Evolutionary conservation across 2,797 vertebrate genomes (phyloP), one percentile per base, ranked within the genome.

Genomic region (Tympanoctomys barrerae): DNA sequence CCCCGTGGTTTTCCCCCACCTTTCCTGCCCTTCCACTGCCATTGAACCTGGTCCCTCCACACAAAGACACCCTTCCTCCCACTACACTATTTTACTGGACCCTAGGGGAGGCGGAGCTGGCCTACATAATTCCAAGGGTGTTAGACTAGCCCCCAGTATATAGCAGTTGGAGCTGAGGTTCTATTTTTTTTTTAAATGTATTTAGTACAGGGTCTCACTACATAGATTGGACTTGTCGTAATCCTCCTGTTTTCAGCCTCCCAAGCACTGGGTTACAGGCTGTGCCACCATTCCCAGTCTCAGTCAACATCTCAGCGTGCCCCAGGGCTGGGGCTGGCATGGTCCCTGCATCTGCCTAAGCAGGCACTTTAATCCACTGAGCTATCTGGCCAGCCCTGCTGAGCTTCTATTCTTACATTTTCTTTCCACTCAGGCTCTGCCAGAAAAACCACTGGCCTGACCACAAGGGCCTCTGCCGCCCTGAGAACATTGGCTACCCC

Each of bases 361-460:
- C 54, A 57, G 14, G 54, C 14, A 14, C 54, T 57, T 57, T 57
- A 57, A 57, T 57, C 54, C 54, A 4, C 54, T 57, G 54, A 57
- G 54, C 16, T 57, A 57, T 57, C 54, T 57, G 54, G 54, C 54
- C 54, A 57, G 52, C 54, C 16, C 54, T 57, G 22, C 36, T 52
- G 4, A 89, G 19, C 22, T 36, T 73, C 33, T 71, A 0, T 49
- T 26, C 26, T 93, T 61, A 46, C 6, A 18, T 83, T 28, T 31
- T 16, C 7, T 0, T 95, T 57, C 90, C 70, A 93, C 93, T 39
- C 97, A 99, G 99, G 97, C 97, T 97, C 4, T 99, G 99, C 97
- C 99, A 99, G 98, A 99, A 98, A 98, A 99, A 98, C 39, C 99
- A 99, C 96, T 99, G 99, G 99, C 99, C 99, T 87, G 99, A 98